Percentiles rank a stretch among this genome's conserved stretches.
phyloP scores from a whole-genome alignment of 2,797 vertebrate genomes.

The Lutra lutra region DNA sequence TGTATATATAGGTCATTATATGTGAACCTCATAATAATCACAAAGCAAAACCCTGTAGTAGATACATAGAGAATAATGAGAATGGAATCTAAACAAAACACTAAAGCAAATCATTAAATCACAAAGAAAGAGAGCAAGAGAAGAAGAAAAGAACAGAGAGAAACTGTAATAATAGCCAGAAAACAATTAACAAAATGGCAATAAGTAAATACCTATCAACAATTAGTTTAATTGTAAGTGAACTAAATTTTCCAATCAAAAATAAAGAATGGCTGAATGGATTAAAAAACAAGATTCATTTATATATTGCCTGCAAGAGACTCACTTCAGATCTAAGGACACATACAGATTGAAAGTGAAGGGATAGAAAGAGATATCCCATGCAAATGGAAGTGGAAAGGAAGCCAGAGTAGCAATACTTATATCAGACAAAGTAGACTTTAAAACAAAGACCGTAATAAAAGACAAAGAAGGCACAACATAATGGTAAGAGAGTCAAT shows the following conservation, averaged over 20 bases:
- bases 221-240: neutral
- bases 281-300: neutral
- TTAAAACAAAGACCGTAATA: neutral
- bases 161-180: neutral
- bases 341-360: neutral
- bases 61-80: neutral
- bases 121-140: neutral
- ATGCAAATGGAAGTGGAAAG: neutral
- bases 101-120: neutral
- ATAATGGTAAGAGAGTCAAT: neutral
- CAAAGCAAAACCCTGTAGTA: neutral
- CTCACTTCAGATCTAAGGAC: neutral
- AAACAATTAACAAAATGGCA: neutral
- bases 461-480: neutral
- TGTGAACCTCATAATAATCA: neutral
- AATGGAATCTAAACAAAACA: neutral
- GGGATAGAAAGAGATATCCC: neutral
- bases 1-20: neutral
- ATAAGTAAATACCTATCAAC: neutral
- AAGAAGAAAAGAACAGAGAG: neutral
- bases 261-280: neutral
- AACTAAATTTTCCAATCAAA: neutral
- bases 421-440: neutral
- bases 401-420: neutral
- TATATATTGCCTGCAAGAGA: neutral